Percentiles rank a stretch among this genome's conserved stretches.
Conservation (phyloP, 30 jellyfish, hydroid and myxozoan species). For the Mastigias papua region DNA sequence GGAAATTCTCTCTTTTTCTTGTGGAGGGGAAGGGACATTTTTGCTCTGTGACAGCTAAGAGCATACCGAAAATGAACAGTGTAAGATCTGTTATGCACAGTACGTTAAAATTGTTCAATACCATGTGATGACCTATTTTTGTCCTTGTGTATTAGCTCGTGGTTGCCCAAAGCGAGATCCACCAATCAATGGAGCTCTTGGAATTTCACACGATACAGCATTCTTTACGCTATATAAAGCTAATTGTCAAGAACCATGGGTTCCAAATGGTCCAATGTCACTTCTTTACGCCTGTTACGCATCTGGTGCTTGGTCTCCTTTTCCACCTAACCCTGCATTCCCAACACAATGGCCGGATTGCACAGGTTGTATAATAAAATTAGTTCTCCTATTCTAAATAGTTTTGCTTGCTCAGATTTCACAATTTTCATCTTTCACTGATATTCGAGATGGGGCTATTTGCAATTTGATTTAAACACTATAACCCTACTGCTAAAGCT, state of each 20-base stretch:
- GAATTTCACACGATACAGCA: constrained; percentile 45
- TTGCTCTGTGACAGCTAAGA: too few species aligned
- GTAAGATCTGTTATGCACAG: too few species aligned
- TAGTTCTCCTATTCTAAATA: neutral
- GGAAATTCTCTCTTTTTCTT: too few species aligned
- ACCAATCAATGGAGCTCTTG: constrained; percentile 97
- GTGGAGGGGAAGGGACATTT: too few species aligned
- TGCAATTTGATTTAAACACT: too few species aligned
- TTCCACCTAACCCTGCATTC: constrained; percentile 56
- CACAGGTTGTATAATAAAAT: constrained; percentile 62
- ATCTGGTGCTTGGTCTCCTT: constrained; percentile 71
- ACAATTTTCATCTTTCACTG: too few species aligned
- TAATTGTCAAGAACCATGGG: constrained; percentile 74
- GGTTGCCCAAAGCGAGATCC: constrained; percentile 92
- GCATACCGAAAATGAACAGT: too few species aligned
- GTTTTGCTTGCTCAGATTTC: neutral
- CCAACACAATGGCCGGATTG: constrained; percentile 97
- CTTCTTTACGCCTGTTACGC: constrained; percentile 59
- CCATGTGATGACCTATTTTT: too few species aligned
- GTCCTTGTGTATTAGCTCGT: constrained; percentile 57
- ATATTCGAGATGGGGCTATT: too few species aligned
- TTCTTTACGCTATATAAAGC: constrained; percentile 67
- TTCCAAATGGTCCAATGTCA: constrained; percentile 88
- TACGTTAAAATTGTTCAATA: too few species aligned
- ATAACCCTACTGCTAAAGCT: too few species aligned